Base-by-base conservation (phyloP, 2,888 invertebrate genomes). In the Caenorhabditis drosophilae region DNA sequence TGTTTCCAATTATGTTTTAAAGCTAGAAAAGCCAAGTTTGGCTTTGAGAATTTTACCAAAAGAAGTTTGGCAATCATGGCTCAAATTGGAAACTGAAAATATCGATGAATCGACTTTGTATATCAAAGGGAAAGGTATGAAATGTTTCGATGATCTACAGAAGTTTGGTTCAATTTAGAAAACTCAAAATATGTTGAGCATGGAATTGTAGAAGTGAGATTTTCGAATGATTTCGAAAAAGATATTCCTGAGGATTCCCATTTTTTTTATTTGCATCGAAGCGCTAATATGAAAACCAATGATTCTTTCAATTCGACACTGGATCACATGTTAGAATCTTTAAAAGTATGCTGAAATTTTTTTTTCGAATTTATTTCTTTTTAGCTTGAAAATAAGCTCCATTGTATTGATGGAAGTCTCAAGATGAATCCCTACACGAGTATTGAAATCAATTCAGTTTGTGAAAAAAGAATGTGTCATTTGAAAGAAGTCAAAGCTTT, bases 401-500 rank as follows among this genome's bases (percentile, higher is more conserved):
- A 56, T 52, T 66, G 59, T 46, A 53, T 66, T 34, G 66, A 66
- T 34, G 66, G 55, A 40, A 56, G 55, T 35, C 38, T 26, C 6
- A 42, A 16, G 27, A 41, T 66, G 25, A 50, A 59, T 20, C 35
- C 55, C 1, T 66, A 66, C 47, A 41, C 48, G 16, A 66, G 53
- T 38, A 47, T 66, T 7, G 53, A 56, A 52, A 51, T 66, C n/a
- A 18, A 18, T n/a, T 27, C 47, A 4, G 46, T 64, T 23, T 41
- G 54, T 20, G 36, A 58, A 34, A 47, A 22, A n/a, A 42, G 50
- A 0, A 49, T 63, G 26, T 53, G 57, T 41, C 42, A 49, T 16
- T 46, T 57, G 40, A 49, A 25, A 16, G 52, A 20, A 45, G 49
- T 58, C 36, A 58, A 66, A 20, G 52, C 60, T 27, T 27, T 59